Evolutionary conservation across 2,888 invertebrate genomes (phyloP).

Genomic region (Lasioglossum figueresi): DNA sequence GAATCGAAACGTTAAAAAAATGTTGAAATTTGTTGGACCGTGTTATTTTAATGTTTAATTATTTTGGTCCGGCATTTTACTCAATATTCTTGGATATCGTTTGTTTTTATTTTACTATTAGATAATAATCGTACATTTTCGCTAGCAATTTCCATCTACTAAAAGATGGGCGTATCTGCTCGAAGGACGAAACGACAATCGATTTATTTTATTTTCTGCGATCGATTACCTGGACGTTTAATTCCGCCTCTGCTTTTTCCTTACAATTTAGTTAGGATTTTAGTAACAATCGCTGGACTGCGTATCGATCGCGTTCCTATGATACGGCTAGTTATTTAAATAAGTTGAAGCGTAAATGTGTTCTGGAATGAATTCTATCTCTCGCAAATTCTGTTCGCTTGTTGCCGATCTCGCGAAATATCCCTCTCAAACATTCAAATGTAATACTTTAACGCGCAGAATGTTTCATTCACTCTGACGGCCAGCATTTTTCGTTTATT

Average conservation of each 20-base stretch:
- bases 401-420: neutral
- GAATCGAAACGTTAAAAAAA: too few species aligned
- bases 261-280: slow-evolving; percentile 17
- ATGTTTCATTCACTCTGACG: neutral
- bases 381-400: neutral
- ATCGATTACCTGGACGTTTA: slow-evolving; percentile 12
- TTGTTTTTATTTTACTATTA: too few species aligned
- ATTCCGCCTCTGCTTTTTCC: slow-evolving; percentile 2
- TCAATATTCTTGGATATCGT: too few species aligned
- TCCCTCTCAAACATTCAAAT: neutral
- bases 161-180: neutral
- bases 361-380: neutral
- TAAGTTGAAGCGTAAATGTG: slow-evolving; percentile 32
- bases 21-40: too few species aligned
- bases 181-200: neutral
- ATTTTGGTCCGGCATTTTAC: too few species aligned
- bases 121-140: too few species aligned
- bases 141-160: too few species aligned
- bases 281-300: slow-evolving; percentile 12
- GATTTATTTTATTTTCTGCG: neutral
- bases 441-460: neutral
- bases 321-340: slow-evolving; percentile 29
- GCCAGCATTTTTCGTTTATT: neutral
- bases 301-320: slow-evolving; percentile 32
- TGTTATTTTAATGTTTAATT: too few species aligned